Evolutionary conservation across 1,140 invertebrate species (phyloP), one percentile per base, ranked within the genome.

Genomic region (Carposina sasakii): DNA sequence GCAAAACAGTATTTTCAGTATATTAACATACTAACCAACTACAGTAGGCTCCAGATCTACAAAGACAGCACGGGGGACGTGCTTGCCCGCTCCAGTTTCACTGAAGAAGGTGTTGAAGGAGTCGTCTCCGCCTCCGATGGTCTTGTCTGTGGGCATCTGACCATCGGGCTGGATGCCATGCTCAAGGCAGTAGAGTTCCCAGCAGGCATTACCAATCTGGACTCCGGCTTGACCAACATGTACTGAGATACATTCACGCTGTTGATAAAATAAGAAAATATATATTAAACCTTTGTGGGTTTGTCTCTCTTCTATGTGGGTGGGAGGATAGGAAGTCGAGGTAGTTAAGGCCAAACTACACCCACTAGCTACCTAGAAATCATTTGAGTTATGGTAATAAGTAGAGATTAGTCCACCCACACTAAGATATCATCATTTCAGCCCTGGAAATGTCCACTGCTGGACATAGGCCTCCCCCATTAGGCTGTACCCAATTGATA

Each of bases 61-160:
- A 69, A 95, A 96, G 30, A 94, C 91, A 21, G 94, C 94, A 57
- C 94, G 82, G 13, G 94, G 94, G 12, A 96, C 94, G 74, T 96
- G 94, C 71, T 96, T 96, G 62, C 93, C 95, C 30, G 93, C 89
- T 19, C 93, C 92, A 49, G 94, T 97, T 81, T 97, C 95, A 61
- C 92, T 94, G 88, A 96, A 96, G 87, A 96, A 96, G 37, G 94
- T 95, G 82, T 94, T 95, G 86, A 96, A 95, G 17, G 92, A 94
- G 76, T 95, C 93, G 66, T 94, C 92, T 33, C 91, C 91, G 22
- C 90, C 89, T 2, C 89, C 90, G 52, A 91, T 86, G 48, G 87
- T 88, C 76, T 88, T 88, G 76, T 90, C 89, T 34, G 88, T 87
- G 36, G 89, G 88, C 90, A 91, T 91, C 81, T 89, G 88, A 44